Base-by-base conservation (phyloP, 2,797 vertebrate species). In the Enteromius afrohamiltoni region DNA sequence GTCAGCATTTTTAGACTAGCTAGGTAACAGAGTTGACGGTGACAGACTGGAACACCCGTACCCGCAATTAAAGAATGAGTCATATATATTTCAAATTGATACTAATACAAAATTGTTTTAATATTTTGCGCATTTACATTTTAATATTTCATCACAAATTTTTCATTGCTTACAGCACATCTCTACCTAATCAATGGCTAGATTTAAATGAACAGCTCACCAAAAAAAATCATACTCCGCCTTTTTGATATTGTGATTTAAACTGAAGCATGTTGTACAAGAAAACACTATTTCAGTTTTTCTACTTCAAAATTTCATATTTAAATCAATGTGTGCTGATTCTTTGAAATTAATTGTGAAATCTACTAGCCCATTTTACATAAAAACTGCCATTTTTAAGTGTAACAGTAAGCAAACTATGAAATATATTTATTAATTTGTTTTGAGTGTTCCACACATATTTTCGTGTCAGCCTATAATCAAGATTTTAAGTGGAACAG, bases 391-490 rank as follows among this genome's bases (percentile, higher is more conserved):
- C 2, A 6, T 29, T 60, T 3, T 29, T 29, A 29, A 55, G 26
- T 8, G 60, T 31, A 17, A 64, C 14, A 64, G 29, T 17, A 64
- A 64, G 31, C 26, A 17, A 31, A 64, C 26, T 31, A 31, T 17
- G 26, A 31, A 17, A 31, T 16, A 31, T 31, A 0, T 62, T 31
- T 17, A 64, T 29, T 21, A 10, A 70, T 21, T 47, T 16, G 4
- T 29, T 40, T 14, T 47, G 71, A 84, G 51, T 71, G 31, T 2
- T 62, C 37, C 77, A 31, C 65, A 37, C 79, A 80, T 71, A 23
- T 45, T 31, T 71, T 60, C 47, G 68, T 80, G 68, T 21, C 68
- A 73, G 68, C 51, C 53, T 70, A 80, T 62, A 47, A 71, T 64
- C 40, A 64, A 45, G 37, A 73, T 73, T 34, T 71, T 73, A 73